Conservation (phyloP, 2,113 vertebrate species). For the Petroica traversi region DNA sequence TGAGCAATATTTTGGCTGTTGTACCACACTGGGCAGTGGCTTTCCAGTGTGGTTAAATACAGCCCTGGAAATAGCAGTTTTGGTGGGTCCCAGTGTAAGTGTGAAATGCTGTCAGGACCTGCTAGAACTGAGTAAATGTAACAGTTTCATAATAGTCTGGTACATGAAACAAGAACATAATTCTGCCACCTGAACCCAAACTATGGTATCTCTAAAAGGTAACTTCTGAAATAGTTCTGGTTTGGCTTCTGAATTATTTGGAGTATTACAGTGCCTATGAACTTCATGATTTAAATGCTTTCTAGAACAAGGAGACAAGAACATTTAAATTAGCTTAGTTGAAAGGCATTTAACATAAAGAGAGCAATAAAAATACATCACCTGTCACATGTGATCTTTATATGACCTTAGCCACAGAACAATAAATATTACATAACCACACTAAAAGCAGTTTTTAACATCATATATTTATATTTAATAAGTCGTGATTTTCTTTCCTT, state of each 20-base stretch:
- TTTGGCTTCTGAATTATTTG: conserved; percentile 52
- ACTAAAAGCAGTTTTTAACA: conserved; percentile 64
- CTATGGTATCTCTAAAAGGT: neutral
- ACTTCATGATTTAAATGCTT: conserved; percentile 53
- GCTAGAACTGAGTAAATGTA: neutral
- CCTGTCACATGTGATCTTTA: conserved; percentile 64
- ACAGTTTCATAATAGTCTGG: neutral
- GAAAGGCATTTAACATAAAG: conserved; percentile 60
- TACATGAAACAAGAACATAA: neutral
- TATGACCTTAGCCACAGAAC: conserved; percentile 65
- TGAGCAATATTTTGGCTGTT: neutral
- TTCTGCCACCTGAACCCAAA: neutral
- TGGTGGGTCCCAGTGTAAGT: neutral
- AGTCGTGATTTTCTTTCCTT: conserved; percentile 63
- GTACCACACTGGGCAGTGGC: neutral
- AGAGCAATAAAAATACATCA: conserved; percentile 59
- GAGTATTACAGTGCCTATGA: conserved; percentile 13
- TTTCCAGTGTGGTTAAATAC: neutral
- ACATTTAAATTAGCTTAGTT: conserved; percentile 59
- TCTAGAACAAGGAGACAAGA: conserved; percentile 58
- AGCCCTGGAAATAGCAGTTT: conserved; percentile 2
- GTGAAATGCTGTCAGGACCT: neutral
- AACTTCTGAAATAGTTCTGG: conserved; percentile 16
- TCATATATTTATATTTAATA: conserved; percentile 69
- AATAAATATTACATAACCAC: conserved; percentile 67